phyloP scores from a whole-genome alignment of 1,140 invertebrate species.

The Anastrepha ludens region DNA sequence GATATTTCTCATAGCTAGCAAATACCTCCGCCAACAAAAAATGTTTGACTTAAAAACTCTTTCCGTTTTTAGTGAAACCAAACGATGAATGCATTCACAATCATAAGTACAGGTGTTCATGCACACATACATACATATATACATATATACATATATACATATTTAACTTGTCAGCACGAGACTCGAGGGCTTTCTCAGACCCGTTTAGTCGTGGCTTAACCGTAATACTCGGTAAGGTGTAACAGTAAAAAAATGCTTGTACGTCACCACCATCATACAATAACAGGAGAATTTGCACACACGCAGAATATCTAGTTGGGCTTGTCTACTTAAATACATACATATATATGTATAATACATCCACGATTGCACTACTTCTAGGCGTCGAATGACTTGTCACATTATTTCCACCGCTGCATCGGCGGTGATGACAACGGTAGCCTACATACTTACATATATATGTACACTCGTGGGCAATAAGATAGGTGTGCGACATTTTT shows the following conservation, averaged over 20 bases:
- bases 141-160: not conserved
- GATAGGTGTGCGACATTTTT: too few relatives aligned
- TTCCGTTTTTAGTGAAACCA: too few relatives aligned
- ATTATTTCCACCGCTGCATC: not conserved
- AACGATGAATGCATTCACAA: too few relatives aligned
- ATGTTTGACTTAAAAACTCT: too few relatives aligned
- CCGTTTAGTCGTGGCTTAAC: conserved; percentile 1
- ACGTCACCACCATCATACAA: not conserved
- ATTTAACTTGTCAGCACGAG: not conserved
- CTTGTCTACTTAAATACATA: not conserved
- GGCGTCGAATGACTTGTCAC: not conserved
- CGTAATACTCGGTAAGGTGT: conserved; percentile 15
- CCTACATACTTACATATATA: not conserved
- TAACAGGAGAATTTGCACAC: not conserved
- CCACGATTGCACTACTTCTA: conserved; percentile 27
- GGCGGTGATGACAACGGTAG: not conserved
- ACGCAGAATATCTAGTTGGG: not conserved
- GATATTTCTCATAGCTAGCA: too few relatives aligned
- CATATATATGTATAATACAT: not conserved
- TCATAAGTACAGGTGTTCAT: too few relatives aligned
- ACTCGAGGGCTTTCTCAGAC: conserved; percentile 29
- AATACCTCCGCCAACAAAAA: too few relatives aligned
- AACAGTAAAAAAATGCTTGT: conserved; percentile 37
- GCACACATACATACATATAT: not conserved
- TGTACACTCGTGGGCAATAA: not conserved